Evolutionary conservation across 2,113 vertebrate genomes (phyloP).

Genomic region (Carassius carassius): DNA sequence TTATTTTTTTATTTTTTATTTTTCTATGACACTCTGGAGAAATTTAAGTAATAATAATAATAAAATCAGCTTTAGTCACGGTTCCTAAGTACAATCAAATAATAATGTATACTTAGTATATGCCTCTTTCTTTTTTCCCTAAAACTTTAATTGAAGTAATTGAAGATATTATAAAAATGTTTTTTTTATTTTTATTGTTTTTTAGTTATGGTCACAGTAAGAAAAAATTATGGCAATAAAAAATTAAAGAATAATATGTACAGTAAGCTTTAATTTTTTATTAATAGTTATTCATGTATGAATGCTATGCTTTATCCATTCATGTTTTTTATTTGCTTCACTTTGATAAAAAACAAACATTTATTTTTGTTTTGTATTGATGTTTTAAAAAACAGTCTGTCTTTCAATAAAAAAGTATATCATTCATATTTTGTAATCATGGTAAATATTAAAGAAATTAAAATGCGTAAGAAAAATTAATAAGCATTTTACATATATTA

Average conservation of each 20-base stretch:
- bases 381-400: background rate
- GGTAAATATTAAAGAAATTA: too few relatives aligned
- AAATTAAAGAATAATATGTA: background rate
- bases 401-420: background rate
- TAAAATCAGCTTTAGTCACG: too few relatives aligned
- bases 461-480: background rate
- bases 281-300: too few relatives aligned
- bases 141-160: too few relatives aligned
- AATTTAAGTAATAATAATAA: background rate
- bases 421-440: too few relatives aligned
- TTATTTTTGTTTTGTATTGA: background rate
- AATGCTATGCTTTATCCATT: too few relatives aligned
- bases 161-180: too few relatives aligned
- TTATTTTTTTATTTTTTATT: background rate
- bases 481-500: background rate
- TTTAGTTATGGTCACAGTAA: background rate
- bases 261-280: too few relatives aligned
- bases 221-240: background rate
- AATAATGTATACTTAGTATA: background rate
- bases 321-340: too few relatives aligned
- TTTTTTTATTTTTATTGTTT: too few relatives aligned
- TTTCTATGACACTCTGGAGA: background rate
- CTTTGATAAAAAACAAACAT: too few relatives aligned
- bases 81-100: background rate
- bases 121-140: too few relatives aligned